Percentiles rank a stretch among this genome's conserved stretches.
Evolutionary conservation across 92 coral and sea anemone genomes (phyloP).

Genomic region (Pocillopora meandrina): DNA sequence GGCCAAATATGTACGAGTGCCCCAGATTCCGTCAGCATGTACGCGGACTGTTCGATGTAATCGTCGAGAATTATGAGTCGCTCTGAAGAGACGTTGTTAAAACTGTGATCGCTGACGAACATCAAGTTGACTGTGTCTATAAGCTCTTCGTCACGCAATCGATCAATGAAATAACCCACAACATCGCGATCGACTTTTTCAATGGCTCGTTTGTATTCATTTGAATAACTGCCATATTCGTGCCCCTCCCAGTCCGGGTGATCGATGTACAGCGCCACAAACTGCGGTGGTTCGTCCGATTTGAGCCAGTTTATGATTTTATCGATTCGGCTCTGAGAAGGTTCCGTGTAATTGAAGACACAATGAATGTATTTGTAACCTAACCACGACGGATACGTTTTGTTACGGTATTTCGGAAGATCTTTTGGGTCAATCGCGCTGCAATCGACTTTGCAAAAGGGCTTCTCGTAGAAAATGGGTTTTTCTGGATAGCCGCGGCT

Average conservation of each 20-base stretch:
- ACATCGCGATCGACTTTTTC: slow-evolving; percentile 62
- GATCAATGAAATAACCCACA: slow-evolving; percentile 58
- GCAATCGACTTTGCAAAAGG: slow-evolving; percentile 56
- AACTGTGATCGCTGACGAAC: slow-evolving; percentile 78
- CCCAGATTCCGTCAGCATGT: slow-evolving; percentile 23
- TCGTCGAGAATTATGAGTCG: slow-evolving; percentile 45
- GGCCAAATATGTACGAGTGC: slow-evolving; percentile 64
- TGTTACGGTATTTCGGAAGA: slow-evolving; percentile 35
- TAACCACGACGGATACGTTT: slow-evolving; percentile 19
- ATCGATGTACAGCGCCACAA: slow-evolving; percentile 62
- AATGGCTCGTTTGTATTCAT: slow-evolving; percentile 42
- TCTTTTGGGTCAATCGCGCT: slow-evolving; percentile 52
- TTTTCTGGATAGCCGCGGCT: slow-evolving; percentile 64
- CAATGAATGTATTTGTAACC: slow-evolving; percentile 40
- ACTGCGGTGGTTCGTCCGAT: slow-evolving; percentile 63
- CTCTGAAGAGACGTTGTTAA: slow-evolving; percentile 42
- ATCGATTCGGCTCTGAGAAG: slow-evolving; percentile 50
- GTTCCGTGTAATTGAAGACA: slow-evolving; percentile 51
- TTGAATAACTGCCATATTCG: slow-evolving; percentile 46
- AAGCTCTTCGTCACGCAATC: slow-evolving; percentile 48
- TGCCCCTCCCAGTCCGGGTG: slow-evolving; percentile 79
- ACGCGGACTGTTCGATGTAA: slow-evolving; percentile 39
- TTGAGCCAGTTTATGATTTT: slow-evolving; percentile 56
- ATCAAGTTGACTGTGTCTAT: slow-evolving; percentile 69
- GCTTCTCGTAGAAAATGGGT: slow-evolving; percentile 63